Evolutionary conservation across 2,113 vertebrate species (phyloP).

Genomic region (Cynocephalus volans): DNA sequence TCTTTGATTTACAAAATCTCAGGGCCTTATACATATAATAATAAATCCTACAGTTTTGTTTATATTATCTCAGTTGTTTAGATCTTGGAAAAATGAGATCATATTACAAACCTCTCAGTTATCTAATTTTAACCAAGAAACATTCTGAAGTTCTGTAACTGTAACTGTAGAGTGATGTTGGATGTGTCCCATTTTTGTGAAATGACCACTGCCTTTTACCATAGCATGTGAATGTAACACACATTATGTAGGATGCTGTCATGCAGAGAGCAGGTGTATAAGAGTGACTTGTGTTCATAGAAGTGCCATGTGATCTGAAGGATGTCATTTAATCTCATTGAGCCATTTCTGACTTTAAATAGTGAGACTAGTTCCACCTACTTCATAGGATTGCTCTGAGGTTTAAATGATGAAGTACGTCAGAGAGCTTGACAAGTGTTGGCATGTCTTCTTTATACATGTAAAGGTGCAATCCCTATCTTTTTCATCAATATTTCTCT

Average conservation of each 20-base stretch:
- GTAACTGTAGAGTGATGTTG: neutral
- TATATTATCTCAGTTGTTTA: constrained; percentile 14
- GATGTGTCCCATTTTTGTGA: neutral
- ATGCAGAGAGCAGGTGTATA: neutral
- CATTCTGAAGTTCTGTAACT: neutral
- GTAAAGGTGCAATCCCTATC: neutral
- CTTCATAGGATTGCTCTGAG: neutral
- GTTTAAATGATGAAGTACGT: neutral
- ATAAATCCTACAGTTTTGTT: neutral
- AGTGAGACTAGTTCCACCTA: neutral
- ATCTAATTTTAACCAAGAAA: neutral
- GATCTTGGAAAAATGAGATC: neutral
- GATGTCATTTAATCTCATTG: neutral
- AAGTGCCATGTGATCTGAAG: neutral
- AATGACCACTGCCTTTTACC: neutral
- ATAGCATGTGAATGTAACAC: accelerated
- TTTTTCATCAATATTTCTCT: neutral
- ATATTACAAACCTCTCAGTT: neutral
- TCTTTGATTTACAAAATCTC: constrained; percentile 13
- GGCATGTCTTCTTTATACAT: neutral
- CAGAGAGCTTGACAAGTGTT: neutral
- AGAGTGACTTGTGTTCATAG: neutral
- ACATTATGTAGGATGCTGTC: neutral
- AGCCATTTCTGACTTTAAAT: neutral
- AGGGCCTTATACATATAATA: neutral